Percentiles rank a stretch among this genome's conserved stretches.
Conservation (phyloP, 2,888 invertebrate genomes). For the Hypercompe scribonia region DNA sequence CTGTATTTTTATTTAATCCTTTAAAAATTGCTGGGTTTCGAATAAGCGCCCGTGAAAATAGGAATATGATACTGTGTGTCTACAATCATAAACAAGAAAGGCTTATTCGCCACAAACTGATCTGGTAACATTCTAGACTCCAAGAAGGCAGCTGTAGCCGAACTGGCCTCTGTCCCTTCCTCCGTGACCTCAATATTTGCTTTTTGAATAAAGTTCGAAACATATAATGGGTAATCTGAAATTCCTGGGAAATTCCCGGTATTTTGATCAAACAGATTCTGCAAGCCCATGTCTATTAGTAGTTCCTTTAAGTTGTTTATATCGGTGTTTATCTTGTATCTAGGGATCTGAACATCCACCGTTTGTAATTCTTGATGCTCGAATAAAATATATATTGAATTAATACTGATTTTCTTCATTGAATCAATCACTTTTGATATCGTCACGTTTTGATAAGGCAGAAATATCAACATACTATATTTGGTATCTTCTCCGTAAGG, state of each 20-base stretch:
- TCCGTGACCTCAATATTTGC: conserved; percentile 76
- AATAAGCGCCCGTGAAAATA: conserved; percentile 76
- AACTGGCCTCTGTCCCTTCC: conserved; percentile 69
- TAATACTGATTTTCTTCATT: conserved; percentile 77
- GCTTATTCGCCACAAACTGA: conserved; percentile 67
- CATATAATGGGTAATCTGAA: conserved; percentile 60
- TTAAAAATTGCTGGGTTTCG: conserved; percentile 69
- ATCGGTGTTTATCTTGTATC: conserved; percentile 85
- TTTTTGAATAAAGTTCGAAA: conserved; percentile 76
- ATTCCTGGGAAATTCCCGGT: conserved; percentile 65
- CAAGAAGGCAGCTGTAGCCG: conserved; percentile 58
- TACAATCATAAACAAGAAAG: conserved; percentile 78
- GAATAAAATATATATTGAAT: conserved; percentile 78
- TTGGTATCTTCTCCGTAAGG: conserved; percentile 72
- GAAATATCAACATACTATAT: conserved; percentile 88
- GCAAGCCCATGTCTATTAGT: conserved; percentile 75
- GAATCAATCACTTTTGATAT: conserved; percentile 78
- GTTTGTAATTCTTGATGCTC: conserved; percentile 66
- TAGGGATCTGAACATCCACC: conserved; percentile 86
- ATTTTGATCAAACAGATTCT: conserved; percentile 63
- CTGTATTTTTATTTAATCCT: not conserved
- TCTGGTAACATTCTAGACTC: conserved; percentile 55
- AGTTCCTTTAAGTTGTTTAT: conserved; percentile 78
- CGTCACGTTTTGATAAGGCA: conserved; percentile 82
- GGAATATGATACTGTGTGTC: conserved; percentile 67